Percentiles rank a stretch among this genome's conserved stretches.
These are phyloP conservation scores for Xiphias gladius DNA, from an alignment of 2,113 vertebrate species.

Conservation along the genomic window DNA sequence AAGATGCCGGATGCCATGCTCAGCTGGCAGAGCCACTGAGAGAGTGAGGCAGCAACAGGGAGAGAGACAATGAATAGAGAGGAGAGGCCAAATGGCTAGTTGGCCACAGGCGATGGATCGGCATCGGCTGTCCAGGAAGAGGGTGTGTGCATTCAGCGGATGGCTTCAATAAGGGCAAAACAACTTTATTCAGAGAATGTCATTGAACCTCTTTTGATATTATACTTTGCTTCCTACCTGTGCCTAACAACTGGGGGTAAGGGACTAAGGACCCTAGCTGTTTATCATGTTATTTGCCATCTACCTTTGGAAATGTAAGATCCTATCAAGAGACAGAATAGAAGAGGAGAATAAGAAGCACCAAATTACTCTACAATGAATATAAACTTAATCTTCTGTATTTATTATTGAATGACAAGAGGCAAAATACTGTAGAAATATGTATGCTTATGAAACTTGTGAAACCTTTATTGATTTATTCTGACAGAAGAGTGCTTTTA, in stretches of 20 bases:
- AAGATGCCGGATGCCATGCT: conserved; percentile 28
- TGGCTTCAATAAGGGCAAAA: conserved; percentile 47
- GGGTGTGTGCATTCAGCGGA: conserved; percentile 41
- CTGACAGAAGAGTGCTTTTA: conserved; percentile 49
- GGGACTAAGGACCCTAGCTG: conserved; percentile 2
- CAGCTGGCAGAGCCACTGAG: conserved; percentile 59
- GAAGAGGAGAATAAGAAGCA: not conserved
- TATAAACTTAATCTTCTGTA: conserved; percentile 34
- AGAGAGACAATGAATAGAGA: conserved; percentile 51
- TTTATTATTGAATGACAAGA: conserved; percentile 40
- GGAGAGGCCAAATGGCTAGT: conserved; percentile 59
- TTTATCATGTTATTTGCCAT: conserved; percentile 6
- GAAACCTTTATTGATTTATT: conserved; percentile 59
- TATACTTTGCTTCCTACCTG: conserved; percentile 31
- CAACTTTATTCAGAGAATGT: conserved; percentile 39
- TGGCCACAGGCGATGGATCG: conserved; percentile 53
- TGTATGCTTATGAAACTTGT: not conserved
- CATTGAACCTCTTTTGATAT: conserved; percentile 26
- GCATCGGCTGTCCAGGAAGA: conserved; percentile 41
- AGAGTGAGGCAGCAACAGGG: conserved; percentile 16
- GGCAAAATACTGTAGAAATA: conserved; percentile 29
- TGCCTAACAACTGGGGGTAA: conserved; percentile 10
- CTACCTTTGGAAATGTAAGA: not conserved
- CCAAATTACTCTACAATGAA: conserved; percentile 18
- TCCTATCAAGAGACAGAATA: not conserved